Base-by-base conservation (phyloP, 1,140 invertebrate genomes). In the Oppia nitens region DNA sequence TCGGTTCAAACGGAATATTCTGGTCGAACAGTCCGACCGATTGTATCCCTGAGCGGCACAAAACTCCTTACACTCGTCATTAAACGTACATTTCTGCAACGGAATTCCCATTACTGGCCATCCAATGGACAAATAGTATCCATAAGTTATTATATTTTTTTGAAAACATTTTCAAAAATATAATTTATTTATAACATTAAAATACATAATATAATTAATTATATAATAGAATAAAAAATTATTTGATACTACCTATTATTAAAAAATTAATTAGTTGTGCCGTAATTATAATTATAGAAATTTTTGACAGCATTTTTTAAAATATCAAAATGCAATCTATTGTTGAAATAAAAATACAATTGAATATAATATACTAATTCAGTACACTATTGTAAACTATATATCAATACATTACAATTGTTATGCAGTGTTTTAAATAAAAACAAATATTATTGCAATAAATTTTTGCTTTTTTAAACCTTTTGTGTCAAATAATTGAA, bases 71-170 rank as follows among this genome's bases (percentile, higher is more conserved):
- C 56, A 57, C 11, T 57, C 56, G 2, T 21, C n/a, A 45, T 57
- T 60, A 4, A 57, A 9, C 26, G 29, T n/a, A 60, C 53, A 60
- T 60, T 32, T 25, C 28, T 55, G 55, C 17, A 55, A 40, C 28
- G 47, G 52, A 25, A 60, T 57, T 32, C 20, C 25, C 2, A n/a
- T 52, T 59, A 29, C 29, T 9, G 17, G 32, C 17, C 32, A 40
- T 40, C 17, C 6, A 40, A 9, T 40, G 6, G 32, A 40, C 6
- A 17, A 40, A 40, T 40, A 9, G 17, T 40, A 17, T 9, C n/a
- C n/a, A n/a, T n/a, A 40, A 40, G 17, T 40, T 40, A 9, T 40
- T 9, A 40, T 6, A 40, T 9, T 17, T 40, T 40, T 40, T 40
- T 40, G 32, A 40, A 9, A 9, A 40, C 6, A 40, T 9, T 40